Evolutionary conservation across 2,888 invertebrate genomes (phyloP), one percentile per base, ranked within the genome.

Genomic region (Abrostola tripartita): DNA sequence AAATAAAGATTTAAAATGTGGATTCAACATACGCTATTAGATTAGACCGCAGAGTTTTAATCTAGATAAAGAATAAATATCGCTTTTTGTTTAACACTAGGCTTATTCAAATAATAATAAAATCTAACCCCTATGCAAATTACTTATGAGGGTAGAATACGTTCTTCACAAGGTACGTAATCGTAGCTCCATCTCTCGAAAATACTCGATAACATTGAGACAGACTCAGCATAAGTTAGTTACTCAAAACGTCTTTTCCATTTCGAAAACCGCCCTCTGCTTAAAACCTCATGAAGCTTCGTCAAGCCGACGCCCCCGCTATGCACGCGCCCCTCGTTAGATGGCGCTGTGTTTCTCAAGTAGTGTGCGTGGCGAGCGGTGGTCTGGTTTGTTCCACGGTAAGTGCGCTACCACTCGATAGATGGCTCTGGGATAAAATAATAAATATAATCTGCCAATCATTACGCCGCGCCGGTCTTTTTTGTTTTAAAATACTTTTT

Each of bases 351-450:
- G 5, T 42, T 51, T 8, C 35, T 42, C 35, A 14, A 40, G 38
- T 9, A 9, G 11, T 11, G 2, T 5, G 11, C 0, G 6, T 4
- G 11, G 9, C n/a, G 0, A 37, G 12, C 12, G 24, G 24, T 24
- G 1, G 24, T 37, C 6, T 9, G 9, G 37, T 12, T n/a, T 9
- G 35, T 12, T 12, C 9, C 7, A 11, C n/a, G 37, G 7, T 42
- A 36, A 36, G 6, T 58, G 0, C 12, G 1, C 1, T 8, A 38
- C 8, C 5, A 37, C 11, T 6, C 10, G 36, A 6, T 37, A 68
- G 69, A 37, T 59, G 38, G 69, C 63, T 57, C 52, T 61, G 37
- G 5, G 6, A 9, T 10, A 7, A 37, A 37, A 37, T n/a, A 6
- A n/a, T 14, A 12, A 9, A 37, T 8, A 8, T 44, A 0, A 12